Conservation (phyloP, 1,140 invertebrate species). For the Drosophila kurseongensis region DNA sequence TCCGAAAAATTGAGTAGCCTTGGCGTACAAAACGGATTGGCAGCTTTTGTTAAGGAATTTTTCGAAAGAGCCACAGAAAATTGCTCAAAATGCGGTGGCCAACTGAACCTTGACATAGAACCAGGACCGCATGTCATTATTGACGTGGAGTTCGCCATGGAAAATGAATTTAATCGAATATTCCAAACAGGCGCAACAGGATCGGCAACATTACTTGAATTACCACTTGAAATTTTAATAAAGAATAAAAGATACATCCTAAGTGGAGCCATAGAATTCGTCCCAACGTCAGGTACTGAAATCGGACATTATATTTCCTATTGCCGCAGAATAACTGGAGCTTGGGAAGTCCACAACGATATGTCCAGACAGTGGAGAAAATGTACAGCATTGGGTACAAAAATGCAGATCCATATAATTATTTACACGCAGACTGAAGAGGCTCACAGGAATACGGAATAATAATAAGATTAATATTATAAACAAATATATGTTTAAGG, state of each 20-base stretch:
- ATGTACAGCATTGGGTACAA: not conserved
- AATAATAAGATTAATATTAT: too few relatives aligned
- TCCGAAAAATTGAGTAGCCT: not conserved
- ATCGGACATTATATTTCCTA: conserved; percentile 1
- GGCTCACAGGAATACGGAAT: too few relatives aligned
- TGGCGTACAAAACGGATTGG: not conserved
- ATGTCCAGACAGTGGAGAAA: not conserved
- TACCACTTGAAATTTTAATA: too few relatives aligned
- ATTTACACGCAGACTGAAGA: not conserved
- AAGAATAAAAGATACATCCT: too few relatives aligned
- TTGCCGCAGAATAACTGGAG: not conserved
- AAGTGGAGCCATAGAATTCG: conserved; percentile 1
- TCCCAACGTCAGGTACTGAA: not conserved
- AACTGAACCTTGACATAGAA: not conserved
- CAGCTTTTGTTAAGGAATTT: not conserved
- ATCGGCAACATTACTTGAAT: too few relatives aligned
- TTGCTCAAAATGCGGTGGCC: not conserved
- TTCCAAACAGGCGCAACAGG: too few relatives aligned
- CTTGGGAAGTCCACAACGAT: conserved; percentile 1
- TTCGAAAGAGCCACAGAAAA: not conserved
- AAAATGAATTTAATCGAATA: too few relatives aligned
- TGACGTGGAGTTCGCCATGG: not conserved
- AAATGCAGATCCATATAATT: not conserved
- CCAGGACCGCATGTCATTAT: not conserved
- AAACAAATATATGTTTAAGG: too few relatives aligned